Base-by-base conservation (phyloP, 2,797 vertebrate species). In the Alca torda region DNA sequence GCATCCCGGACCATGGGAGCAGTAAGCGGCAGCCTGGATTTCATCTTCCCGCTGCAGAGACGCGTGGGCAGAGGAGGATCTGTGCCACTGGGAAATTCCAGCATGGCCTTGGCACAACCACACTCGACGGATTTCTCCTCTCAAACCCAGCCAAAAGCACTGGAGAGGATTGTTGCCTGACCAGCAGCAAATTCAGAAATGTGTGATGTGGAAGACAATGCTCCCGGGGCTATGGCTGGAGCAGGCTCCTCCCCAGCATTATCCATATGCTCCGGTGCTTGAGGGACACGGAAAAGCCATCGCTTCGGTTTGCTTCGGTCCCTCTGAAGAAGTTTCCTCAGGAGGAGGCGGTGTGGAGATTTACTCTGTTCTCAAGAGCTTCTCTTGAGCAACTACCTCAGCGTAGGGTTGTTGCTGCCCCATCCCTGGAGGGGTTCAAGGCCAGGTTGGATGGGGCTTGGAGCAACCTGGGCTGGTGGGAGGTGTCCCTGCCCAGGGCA, bases 21-120 rank as follows among this genome's bases (percentile, higher is more conserved):
- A 48, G 46, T 11, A 9, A 67, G 60, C 0, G 6, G 26, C 39
- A 33, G 53, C 39, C 81, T 18, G 46, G 81, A n/a, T 64, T 59
- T 76, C 17, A 33, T 10, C 59, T 73, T 41, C 39, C 21, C 54
- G 46, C 53, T 50, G 81, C 16, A 54, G 69, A 54, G 64, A 67
- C 0, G 1, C 0, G 6, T n/a, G 79, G 75, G 54, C 87, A 89
- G 87, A 45, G 84, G 24, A 67, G 39, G 60, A 77, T 8, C 5
- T 17, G 59, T 41, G 89, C 74, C 70, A 50, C 30, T 5, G n/a
- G 81, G 86, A 74, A 77, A 72, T 84, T 74, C 86, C 92, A 70
- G 48, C 23, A 2, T 14, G 35, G 81, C 85, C 39, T 67, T 83
- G 79, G 76, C 81, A 70, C 77, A 45, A 17, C 79, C 31, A 48